Evolutionary conservation across 2,888 invertebrate genomes (phyloP), one percentile per base, ranked within the genome.

Genomic region (Stenchaetothrips biformis): DNA sequence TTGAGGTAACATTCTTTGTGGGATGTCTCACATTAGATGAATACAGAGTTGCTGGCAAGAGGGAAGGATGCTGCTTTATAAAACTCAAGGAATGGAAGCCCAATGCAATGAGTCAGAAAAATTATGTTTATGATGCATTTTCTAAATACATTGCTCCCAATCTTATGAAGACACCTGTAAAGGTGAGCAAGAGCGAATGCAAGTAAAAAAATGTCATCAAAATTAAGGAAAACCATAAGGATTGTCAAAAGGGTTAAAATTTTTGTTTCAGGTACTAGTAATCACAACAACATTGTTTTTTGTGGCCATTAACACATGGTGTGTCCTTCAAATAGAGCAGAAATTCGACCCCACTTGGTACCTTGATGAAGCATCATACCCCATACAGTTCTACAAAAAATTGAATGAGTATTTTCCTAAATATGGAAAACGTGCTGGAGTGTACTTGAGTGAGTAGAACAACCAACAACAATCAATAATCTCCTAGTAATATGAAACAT

Each of bases 271-370:
- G 89, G 84, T 90, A 48, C 81, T 90, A 13, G 89, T 93, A 7
- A 85, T 94, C 79, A 79, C 91, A 67, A 86, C 91, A 80, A 92
- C 93, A 1, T 37, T 37, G 37, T 37, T 37, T 13, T 87, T 92
- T 81, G 89, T 92, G 7, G 90, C 90, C 47, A 88, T 92, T 81
- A 92, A 92, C 84, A 88, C 92, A 80, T 87, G 90, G 84, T 91
- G 92, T 59, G 88, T 91, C 79, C 86, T 91, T 80, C 89, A 89
- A 83, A 87, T 95, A 80, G 91, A 93, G 85, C 94, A 94, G 86
- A 91, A 92, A 85, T 95, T 94, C 86, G 94, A 95, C 86, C 92
- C 92, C 0, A 89, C 89, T 80, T 94, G 94, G 94, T 94, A 95
- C 85, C 89, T 95, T 81, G 94, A 95, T 0, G 89, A 90, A 80